Evolutionary conservation across 2,888 invertebrate genomes (phyloP), one percentile per base, ranked within the genome.

Genomic region (Julus scanicus): DNA sequence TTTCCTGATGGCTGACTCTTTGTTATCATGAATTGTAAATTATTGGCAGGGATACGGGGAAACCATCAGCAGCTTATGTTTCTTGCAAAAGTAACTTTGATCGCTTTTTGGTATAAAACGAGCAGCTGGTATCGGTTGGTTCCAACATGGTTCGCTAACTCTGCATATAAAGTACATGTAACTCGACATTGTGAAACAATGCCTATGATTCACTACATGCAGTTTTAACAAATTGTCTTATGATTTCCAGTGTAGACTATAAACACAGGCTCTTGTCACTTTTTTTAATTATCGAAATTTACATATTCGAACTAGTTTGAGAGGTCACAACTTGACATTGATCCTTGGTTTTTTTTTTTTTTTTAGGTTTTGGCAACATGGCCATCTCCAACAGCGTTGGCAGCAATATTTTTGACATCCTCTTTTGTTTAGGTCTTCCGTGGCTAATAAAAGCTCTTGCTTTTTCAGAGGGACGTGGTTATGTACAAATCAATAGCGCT

Each of bases 361-460:
- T 29, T 85, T n/a, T 86, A 90, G 91, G 91, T 83, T 90, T 90
- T 88, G 91, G 90, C 20, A 92, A 93, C 89, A 93, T 92, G 92
- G 92, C 93, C 3, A 92, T 92, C 2, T 92, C 92, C 39, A 92
- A 92, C 89, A 92, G 91, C 83, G 90, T 92, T 80, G 92, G 92
- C 11, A 92, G 92, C 89, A 92, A 92, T 90, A 92, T 92, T n/a
- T 92, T 92, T 89, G 92, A 92, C 90, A 92, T 92, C 44, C 90
- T 93, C n/a, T 90, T 92, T 48, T 92, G 92, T 15, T 90, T 92
- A 49, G 92, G 92, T 4, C 90, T 92, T 11, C 92, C 92, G 37
- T 92, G 92, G 92, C 92, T 92, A 87, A 90, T 93, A 9, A 91
- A 92, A 44, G 85, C 85, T 44, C 49, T 85, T 15, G 85, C 85